These are phyloP conservation scores for Macrotus californicus DNA, from an alignment of 2,113 vertebrate species.

Conservation along the genomic window DNA sequence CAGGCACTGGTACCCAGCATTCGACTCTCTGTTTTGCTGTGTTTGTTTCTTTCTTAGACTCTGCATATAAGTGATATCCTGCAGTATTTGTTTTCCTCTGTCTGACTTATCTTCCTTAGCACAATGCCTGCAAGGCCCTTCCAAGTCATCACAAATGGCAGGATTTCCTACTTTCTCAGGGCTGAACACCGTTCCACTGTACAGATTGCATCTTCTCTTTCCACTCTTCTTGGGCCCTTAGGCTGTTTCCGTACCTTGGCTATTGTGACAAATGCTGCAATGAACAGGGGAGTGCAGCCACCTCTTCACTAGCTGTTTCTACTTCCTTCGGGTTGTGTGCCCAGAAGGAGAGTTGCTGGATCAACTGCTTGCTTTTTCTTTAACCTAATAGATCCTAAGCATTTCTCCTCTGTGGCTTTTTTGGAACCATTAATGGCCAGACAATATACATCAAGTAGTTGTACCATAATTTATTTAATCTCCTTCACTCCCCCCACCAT, in stretches of 20 bases:
- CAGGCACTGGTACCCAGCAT: background rate
- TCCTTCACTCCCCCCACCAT: background rate
- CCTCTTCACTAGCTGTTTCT: background rate
- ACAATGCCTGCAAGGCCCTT: background rate
- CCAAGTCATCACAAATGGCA: background rate
- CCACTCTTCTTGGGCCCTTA: background rate
- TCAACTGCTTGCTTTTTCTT: background rate
- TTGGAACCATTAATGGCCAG: background rate
- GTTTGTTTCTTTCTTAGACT: background rate
- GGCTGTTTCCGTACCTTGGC: background rate
- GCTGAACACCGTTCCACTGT: background rate
- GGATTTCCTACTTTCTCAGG: background rate
- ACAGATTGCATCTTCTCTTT: background rate
- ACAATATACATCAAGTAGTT: constrained; percentile 1
- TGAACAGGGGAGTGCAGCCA: too few species aligned
- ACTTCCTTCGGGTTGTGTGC: background rate
- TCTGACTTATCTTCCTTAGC: background rate
- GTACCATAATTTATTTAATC: background rate
- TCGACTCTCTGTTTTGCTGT: background rate
- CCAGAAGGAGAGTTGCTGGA: background rate
- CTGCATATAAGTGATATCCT: too few species aligned
- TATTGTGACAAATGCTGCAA: background rate
- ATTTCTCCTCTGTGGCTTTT: background rate
- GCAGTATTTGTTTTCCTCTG: background rate
- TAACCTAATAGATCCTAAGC: background rate